These are phyloP conservation scores for Blastobasis lacticolella DNA, from an alignment of 2,888 invertebrate genomes.

Conservation along the genomic window DNA sequence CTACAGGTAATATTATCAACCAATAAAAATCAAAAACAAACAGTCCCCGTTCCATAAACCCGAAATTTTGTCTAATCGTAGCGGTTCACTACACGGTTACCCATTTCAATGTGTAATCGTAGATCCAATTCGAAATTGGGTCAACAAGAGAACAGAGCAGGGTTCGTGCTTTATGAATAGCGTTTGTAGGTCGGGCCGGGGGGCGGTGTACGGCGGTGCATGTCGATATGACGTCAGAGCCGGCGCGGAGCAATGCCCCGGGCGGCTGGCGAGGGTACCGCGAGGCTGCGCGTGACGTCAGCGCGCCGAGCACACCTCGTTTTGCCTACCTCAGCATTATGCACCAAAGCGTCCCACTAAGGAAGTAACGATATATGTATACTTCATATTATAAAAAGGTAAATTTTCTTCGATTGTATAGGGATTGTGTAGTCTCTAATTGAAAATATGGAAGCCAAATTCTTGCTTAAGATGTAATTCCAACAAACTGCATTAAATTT, in stretches of 20 bases:
- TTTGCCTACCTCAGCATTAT: conserved; percentile 10
- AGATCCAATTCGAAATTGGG: conserved; percentile 27
- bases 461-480: too few relatives aligned
- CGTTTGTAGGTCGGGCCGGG: conserved; percentile 13
- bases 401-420: too few relatives aligned
- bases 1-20: too few relatives aligned
- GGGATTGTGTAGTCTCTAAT: too few relatives aligned
- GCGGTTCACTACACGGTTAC: neutral
- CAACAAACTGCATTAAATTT: too few relatives aligned
- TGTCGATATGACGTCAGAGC: conserved; percentile 24
- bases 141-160: conserved; percentile 27
- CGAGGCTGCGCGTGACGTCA: conserved; percentile 32
- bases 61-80: neutral
- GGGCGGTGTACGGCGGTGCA: conserved; percentile 12
- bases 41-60: too few relatives aligned
- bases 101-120: conserved; percentile 5
- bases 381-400: too few relatives aligned
- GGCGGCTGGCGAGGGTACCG: conserved; percentile 15
- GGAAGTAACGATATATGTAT: too few relatives aligned
- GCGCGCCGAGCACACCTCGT: conserved; percentile 23
- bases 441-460: too few relatives aligned
- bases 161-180: conserved; percentile 20
- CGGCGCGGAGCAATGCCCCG: conserved; percentile 44
- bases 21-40: too few relatives aligned
- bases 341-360: neutral